Conservation (phyloP, 2,888 invertebrate species). For the Ethmia dodecea region DNA sequence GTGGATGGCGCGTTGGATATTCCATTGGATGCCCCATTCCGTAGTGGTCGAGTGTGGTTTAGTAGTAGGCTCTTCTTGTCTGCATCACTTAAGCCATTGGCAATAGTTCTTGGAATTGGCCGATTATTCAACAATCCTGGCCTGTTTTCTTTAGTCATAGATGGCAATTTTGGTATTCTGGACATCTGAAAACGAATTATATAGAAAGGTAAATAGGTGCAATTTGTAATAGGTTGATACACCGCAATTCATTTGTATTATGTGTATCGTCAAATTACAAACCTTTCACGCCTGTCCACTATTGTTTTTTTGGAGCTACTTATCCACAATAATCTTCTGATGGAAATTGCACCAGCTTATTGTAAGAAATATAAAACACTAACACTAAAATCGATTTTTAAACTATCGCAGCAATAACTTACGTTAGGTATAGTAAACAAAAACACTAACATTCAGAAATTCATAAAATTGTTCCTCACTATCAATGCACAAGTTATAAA, state of each 20-base stretch:
- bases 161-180: constrained; percentile 61
- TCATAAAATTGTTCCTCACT: neutral
- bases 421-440: too few species aligned
- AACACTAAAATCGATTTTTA: too few species aligned
- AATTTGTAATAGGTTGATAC: too few species aligned
- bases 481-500: neutral
- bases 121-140: constrained; percentile 43
- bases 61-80: constrained; percentile 57
- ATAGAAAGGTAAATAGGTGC: too few species aligned
- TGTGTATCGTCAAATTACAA: too few species aligned
- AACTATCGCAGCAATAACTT: too few species aligned
- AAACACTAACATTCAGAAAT: neutral
- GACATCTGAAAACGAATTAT: constrained; percentile 75
- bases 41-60: constrained; percentile 55
- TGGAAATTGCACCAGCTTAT: too few species aligned
- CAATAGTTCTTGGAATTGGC: constrained; percentile 41
- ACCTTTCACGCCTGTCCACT: too few species aligned
- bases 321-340: too few species aligned
- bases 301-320: too few species aligned
- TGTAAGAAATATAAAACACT: too few species aligned
- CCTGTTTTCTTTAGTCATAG: constrained; percentile 55
- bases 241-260: too few species aligned
- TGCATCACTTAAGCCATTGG: constrained; percentile 52
- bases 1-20: constrained; percentile 11
- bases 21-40: neutral